These are phyloP conservation scores for Dendrophyllia cribrosa DNA, from an alignment of 64 coral and sea anemone genomes.

Conservation along the genomic window DNA sequence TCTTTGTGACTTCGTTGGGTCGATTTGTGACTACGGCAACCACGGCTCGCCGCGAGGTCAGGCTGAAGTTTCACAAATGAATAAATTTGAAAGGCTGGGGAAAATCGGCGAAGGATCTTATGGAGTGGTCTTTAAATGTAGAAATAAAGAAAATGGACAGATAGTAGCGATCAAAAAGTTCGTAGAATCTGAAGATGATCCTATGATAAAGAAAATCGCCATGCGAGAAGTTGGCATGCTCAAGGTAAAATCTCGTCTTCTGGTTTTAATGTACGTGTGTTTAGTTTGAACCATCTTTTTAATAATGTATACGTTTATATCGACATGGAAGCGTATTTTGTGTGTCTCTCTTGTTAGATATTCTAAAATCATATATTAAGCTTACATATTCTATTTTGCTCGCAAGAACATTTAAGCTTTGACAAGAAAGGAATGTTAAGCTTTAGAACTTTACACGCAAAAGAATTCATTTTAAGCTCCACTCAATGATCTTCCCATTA, in stretches of 20 bases:
- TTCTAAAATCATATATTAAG: not conserved
- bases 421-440: constrained; percentile 5
- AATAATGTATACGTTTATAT: not conserved
- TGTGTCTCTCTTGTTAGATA: not conserved
- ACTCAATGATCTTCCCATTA: too few species aligned
- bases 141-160: constrained; percentile 92
- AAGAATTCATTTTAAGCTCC: not conserved
- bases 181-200: constrained; percentile 97
- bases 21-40: not conserved
- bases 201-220: constrained; percentile 91
- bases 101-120: constrained; percentile 99
- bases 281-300: not conserved
- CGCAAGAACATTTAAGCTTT: not conserved
- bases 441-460: not conserved
- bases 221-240: constrained; percentile 96
- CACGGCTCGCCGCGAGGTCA: too few species aligned
- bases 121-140: constrained; percentile 98
- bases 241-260: constrained; percentile 69
- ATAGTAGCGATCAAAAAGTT: constrained; percentile 99
- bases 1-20: constrained; percentile 7
- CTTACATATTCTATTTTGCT: too few species aligned
- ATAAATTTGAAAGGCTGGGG: constrained; percentile 95
- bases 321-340: too few species aligned
- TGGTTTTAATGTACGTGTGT: not conserved
- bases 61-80: constrained; percentile 53